Percentiles rank a stretch among this genome's conserved stretches.
Evolutionary conservation across 2,113 vertebrate species (phyloP).

Genomic region (Neodontobutis hainanensis): DNA sequence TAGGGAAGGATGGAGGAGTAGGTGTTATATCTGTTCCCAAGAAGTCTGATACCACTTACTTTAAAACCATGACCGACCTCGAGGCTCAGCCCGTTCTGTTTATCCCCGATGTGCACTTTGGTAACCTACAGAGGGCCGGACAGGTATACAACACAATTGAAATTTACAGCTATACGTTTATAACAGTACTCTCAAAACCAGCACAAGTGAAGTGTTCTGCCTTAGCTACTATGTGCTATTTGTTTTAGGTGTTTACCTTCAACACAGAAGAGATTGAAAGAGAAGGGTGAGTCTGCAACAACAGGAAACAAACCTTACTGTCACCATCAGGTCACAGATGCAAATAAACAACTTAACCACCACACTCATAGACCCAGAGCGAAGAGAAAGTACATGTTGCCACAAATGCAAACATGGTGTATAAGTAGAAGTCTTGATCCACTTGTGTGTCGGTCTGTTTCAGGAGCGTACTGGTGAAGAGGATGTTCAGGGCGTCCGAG

Average conservation of each 20-base stretch:
- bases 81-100: slow-evolving; percentile 97
- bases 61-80: slow-evolving; percentile 92
- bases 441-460: slow-evolving; percentile 1
- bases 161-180: background rate
- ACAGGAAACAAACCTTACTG: slow-evolving; percentile 16
- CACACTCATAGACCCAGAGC: slow-evolving; percentile 6
- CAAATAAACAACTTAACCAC: background rate
- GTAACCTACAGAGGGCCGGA: slow-evolving; percentile 93
- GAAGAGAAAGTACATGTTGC: background rate
- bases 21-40: slow-evolving; percentile 81
- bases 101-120: slow-evolving; percentile 96
- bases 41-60: slow-evolving; percentile 90
- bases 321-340: slow-evolving; percentile 20
- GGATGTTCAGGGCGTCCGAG: slow-evolving; percentile 90
- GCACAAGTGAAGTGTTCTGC: background rate
- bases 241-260: slow-evolving; percentile 86
- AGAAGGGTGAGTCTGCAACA: slow-evolving; percentile 84
- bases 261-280: slow-evolving; percentile 91
- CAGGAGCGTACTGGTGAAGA: slow-evolving; percentile 90
- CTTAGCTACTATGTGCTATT: background rate
- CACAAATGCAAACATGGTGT: slow-evolving; percentile 27
- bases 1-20: slow-evolving; percentile 85
- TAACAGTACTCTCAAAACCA: background rate
- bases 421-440: background rate
- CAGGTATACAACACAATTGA: slow-evolving; percentile 85